Base-by-base conservation (phyloP, 2,113 vertebrate genomes). In the Ictalurus furcatus region DNA sequence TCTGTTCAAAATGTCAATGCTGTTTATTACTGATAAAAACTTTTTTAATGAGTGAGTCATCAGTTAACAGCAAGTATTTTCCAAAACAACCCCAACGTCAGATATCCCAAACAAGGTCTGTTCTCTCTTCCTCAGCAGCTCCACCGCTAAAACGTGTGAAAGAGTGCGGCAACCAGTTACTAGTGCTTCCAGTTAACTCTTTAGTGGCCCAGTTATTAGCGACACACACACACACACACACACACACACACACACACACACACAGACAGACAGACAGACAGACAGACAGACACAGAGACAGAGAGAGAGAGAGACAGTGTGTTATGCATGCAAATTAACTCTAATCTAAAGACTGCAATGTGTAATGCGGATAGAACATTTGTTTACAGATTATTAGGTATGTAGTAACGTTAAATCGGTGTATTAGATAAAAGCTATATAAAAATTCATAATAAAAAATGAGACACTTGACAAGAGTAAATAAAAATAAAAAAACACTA, bases 1-100 rank as follows among this genome's bases (percentile, higher is more conserved):
- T 87, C 86, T 85, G 61, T 88, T 86, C 91, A 90, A 30, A 63
- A 86, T 74, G 52, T 67, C 69, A 84, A 61, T 76, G 71, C 30
- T 67, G 65, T 44, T 52, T 74, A 59, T 71, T 80, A 76, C 85
- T 74, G 21, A 23, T 58, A 40, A 40, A 40, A 79, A 54, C 34
- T 6, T 28, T 44, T 79, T 14, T 48, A 40, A 54, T 28, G 19
- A 48, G 0, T 14, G 48, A 40, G 52, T 63, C 37, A n/a, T n/a
- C 37, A 63, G 82, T 30, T 54, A 59, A 30, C 40, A 79, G 52
- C 37, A 61, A 79, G 28, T 48, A 28, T 87, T 87, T 65, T 80
- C 5, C 34, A 30, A 65, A 79, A 59, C 9, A 69, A 3, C 11
- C 8, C 11, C 8, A 48, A 34, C 14, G 44, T 59, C 54, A 76